phyloP scores from a whole-genome alignment of 2,888 invertebrate genomes.

The Yponomeuta sedellus region DNA sequence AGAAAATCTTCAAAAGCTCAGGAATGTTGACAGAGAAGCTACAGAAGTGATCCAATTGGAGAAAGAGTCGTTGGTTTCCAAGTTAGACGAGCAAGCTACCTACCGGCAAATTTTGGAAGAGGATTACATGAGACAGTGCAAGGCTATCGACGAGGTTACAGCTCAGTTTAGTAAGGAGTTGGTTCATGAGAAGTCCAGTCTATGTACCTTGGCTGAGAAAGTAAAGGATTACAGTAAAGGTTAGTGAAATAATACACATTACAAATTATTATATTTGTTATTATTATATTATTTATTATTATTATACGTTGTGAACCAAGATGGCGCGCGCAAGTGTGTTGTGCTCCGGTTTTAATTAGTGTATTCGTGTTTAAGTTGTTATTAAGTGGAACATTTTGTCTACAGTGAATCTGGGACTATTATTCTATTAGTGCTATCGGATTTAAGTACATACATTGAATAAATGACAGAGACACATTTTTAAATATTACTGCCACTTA shows the following conservation, averaged over 20 bases:
- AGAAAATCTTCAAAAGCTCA: neutral
- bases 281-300: no score
- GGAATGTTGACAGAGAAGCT: constrained; percentile 29
- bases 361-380: no score
- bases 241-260: neutral
- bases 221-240: neutral
- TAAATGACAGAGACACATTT: no score
- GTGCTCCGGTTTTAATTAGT: no score
- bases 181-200: neutral
- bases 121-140: constrained; percentile 5
- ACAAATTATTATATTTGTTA: neutral
- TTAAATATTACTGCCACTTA: no score
- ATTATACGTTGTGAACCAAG: no score
- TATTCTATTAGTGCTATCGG: no score
- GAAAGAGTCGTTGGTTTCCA: constrained; percentile 14
- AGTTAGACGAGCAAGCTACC: neutral
- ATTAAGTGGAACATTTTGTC: no score
- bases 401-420: no score
- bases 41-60: constrained; percentile 37
- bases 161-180: neutral
- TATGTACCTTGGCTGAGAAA: neutral
- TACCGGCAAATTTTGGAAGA: constrained; percentile 8
- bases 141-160: neutral
- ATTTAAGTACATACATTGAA: no score
- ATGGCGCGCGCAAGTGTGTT: no score